phyloP scores from a whole-genome alignment of 2,113 vertebrate species.

The Macquaria australasica region DNA sequence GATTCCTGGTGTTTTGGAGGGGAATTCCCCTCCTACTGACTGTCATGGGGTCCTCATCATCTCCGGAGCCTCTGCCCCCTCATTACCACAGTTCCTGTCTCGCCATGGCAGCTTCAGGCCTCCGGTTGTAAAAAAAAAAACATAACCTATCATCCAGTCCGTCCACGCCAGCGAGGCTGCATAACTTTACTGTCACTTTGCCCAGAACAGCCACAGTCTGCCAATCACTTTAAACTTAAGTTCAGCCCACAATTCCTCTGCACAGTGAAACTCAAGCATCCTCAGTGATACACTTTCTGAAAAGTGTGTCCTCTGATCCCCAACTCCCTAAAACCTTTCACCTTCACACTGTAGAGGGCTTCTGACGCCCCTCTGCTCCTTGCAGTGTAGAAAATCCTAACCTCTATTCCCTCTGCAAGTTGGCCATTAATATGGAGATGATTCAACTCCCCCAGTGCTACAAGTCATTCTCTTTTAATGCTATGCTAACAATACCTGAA shows the following conservation, averaged over 20 bases:
- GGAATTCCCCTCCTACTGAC: constrained; percentile 45
- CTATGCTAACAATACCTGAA: constrained; percentile 76
- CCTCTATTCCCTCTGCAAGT: constrained; percentile 63
- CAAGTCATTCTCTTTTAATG: constrained; percentile 80
- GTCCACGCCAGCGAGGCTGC: constrained; percentile 40
- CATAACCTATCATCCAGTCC: constrained; percentile 47
- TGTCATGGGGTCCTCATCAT: constrained; percentile 59
- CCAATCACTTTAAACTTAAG: constrained; percentile 50
- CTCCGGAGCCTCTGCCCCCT: constrained; percentile 43
- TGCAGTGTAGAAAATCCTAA: constrained; percentile 40
- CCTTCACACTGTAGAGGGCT: constrained; percentile 48
- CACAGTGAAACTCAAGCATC: background rate
- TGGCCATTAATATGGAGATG: constrained; percentile 79
- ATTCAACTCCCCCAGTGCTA: constrained; percentile 74
- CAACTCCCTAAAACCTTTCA: constrained; percentile 42
- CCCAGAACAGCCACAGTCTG: constrained; percentile 41
- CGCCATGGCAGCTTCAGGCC: constrained; percentile 39
- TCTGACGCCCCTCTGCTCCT: constrained; percentile 21
- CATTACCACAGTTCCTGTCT: constrained; percentile 59
- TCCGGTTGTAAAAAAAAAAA: constrained; percentile 56
- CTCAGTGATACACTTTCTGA: constrained; percentile 9
- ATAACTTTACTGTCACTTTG: constrained; percentile 46
- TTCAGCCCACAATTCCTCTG: constrained; percentile 1
- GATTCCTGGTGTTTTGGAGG: constrained; percentile 29
- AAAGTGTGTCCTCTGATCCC: constrained; percentile 38